Evolutionary conservation across 2,113 vertebrate genomes (phyloP).

Genomic region (Suricata suricatta): DNA sequence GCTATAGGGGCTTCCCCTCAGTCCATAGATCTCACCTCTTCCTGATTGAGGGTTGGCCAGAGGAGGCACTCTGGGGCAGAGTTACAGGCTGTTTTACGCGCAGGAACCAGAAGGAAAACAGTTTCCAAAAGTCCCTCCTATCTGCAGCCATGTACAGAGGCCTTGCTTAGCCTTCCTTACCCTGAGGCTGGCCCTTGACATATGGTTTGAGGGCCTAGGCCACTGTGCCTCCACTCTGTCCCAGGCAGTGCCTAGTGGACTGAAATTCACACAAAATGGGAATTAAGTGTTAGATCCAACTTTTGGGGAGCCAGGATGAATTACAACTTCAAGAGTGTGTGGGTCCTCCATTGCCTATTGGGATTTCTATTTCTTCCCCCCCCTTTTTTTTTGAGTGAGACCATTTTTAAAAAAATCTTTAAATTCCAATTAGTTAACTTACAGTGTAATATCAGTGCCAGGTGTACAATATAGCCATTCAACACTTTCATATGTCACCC

Average conservation of each 20-base stretch:
- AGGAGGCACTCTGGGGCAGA: background rate
- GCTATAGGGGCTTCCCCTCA: background rate
- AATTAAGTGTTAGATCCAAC: background rate
- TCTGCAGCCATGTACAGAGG: no score
- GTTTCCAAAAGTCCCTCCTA: background rate
- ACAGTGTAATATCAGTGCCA: background rate
- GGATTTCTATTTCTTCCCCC: background rate
- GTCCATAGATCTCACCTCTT: background rate
- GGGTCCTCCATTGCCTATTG: background rate
- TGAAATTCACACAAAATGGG: background rate
- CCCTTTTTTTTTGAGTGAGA: background rate
- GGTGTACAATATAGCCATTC: background rate
- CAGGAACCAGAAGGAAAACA: background rate
- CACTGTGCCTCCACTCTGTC: background rate
- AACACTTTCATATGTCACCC: background rate
- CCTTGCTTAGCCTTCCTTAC: background rate
- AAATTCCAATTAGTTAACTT: background rate
- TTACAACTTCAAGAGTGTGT: background rate
- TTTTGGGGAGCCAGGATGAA: background rate
- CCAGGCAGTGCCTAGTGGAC: background rate
- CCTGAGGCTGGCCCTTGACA: background rate
- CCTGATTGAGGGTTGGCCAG: no score
- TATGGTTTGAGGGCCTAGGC: background rate
- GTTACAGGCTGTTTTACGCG: background rate
- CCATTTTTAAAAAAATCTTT: background rate